Conservation (phyloP, 30 jellyfish, hydroid and myxozoan species). For the Rhopilema esculentum region DNA sequence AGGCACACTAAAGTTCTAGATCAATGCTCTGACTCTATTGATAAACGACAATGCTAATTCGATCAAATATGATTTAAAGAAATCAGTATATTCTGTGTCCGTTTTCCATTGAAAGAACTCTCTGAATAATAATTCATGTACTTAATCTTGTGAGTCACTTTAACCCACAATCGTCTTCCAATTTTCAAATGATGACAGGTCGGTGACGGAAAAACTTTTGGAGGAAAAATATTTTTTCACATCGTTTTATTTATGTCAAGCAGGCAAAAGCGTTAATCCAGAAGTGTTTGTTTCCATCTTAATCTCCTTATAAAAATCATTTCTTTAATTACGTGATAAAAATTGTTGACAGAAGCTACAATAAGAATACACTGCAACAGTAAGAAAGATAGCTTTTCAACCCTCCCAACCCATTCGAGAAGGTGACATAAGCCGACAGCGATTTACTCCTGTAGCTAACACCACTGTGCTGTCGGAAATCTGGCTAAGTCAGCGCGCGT, state of each 20-base stretch:
- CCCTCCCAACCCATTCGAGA: slow-evolving; percentile 37
- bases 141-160: slow-evolving; percentile 26
- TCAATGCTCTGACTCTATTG: neutral
- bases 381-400: slow-evolving; percentile 51
- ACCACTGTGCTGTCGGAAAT: slow-evolving; percentile 81
- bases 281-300: slow-evolving; percentile 53
- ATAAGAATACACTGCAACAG: slow-evolving; percentile 36
- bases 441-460: slow-evolving; percentile 61
- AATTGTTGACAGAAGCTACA: slow-evolving; percentile 73
- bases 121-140: slow-evolving; percentile 10
- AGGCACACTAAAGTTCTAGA: neutral
- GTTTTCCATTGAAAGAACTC: neutral
- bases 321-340: slow-evolving; percentile 72
- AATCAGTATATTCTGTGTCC: neutral
- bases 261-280: slow-evolving; percentile 62
- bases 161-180: slow-evolving; percentile 43
- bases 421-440: slow-evolving; percentile 68
- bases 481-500: slow-evolving; percentile 62
- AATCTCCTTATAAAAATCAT: slow-evolving; percentile 69
- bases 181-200: slow-evolving; percentile 45
- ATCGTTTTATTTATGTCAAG: slow-evolving; percentile 38
- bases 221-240: slow-evolving; percentile 10
- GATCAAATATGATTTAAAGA: slow-evolving; percentile 5
- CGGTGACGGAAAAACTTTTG: slow-evolving; percentile 30
- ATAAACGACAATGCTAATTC: slow-evolving; percentile 1